These are phyloP conservation scores for Tragelaphus oryx DNA, from an alignment of 2,797 vertebrate genomes.

Conservation along the genomic window DNA sequence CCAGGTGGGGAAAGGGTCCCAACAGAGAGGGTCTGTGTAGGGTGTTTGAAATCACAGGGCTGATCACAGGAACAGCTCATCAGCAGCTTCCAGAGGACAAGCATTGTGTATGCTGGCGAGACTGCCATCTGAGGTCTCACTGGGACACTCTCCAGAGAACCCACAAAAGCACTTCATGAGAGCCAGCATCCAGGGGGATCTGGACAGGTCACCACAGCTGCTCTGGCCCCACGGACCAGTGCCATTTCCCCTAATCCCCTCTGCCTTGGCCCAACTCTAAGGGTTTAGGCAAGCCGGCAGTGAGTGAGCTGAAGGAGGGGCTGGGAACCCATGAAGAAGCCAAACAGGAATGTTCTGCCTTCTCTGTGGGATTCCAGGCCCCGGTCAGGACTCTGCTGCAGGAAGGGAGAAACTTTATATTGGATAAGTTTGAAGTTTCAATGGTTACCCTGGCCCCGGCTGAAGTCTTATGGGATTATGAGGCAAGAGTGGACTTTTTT, in stretches of 20 bases:
- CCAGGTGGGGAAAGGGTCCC: background rate
- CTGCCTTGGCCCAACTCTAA: background rate
- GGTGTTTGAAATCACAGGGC: background rate
- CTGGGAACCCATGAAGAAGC: background rate
- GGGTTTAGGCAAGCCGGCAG: background rate
- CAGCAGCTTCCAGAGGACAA: background rate
- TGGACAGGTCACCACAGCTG: background rate
- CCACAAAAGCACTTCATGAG: background rate
- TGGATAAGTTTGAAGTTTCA: background rate
- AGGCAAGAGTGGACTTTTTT: background rate
- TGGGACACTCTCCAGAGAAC: background rate
- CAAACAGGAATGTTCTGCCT: background rate
- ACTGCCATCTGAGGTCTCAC: background rate
- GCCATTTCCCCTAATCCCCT: background rate
- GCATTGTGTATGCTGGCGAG: fast-evolving
- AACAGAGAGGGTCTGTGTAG: background rate
- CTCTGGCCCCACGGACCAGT: fast-evolving
- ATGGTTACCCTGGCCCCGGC: background rate
- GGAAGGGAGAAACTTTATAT: background rate
- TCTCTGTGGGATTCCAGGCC: background rate
- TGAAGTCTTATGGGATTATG: background rate
- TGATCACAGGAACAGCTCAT: background rate
- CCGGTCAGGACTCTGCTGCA: background rate
- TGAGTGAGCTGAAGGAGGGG: background rate
- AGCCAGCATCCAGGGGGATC: background rate